Evolutionary conservation across 2,797 vertebrate species (phyloP).

Genomic region (Bryconaethiops microstoma): DNA sequence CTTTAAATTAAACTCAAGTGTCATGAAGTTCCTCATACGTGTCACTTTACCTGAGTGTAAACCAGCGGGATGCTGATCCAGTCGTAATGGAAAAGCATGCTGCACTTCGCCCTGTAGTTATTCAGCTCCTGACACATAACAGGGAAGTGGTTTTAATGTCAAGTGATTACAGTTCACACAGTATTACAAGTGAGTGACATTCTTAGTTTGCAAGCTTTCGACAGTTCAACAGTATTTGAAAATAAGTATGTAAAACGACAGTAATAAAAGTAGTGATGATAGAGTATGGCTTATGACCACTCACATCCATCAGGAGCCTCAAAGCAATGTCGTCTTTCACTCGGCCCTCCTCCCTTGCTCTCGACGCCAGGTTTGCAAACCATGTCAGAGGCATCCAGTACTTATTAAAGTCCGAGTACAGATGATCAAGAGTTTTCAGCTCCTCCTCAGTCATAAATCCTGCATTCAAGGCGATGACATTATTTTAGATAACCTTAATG

Average conservation of each 20-base stretch:
- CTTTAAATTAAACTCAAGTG: background rate
- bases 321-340: constrained; percentile 85
- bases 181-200: too few species aligned
- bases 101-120: constrained; percentile 87
- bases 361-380: constrained; percentile 88
- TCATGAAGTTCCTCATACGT: background rate
- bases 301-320: constrained; percentile 87
- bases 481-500: background rate
- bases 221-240: too few species aligned
- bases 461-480: constrained; percentile 49
- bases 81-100: constrained; percentile 89
- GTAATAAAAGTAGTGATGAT: too few species aligned
- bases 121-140: constrained; percentile 84
- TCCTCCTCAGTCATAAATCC: constrained; percentile 87
- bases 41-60: constrained; percentile 80
- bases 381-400: constrained; percentile 93
- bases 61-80: constrained; percentile 93
- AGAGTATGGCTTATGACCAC: constrained; percentile 40
- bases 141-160: constrained; percentile 7
- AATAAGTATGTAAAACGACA: too few species aligned
- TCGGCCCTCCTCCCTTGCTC: constrained; percentile 80
- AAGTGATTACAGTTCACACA: background rate
- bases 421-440: constrained; percentile 81
- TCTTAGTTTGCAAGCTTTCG: too few species aligned
- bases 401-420: constrained; percentile 91